Conservation (phyloP, 2,797 vertebrate genomes). For the Parotocinclus haroldoi region DNA sequence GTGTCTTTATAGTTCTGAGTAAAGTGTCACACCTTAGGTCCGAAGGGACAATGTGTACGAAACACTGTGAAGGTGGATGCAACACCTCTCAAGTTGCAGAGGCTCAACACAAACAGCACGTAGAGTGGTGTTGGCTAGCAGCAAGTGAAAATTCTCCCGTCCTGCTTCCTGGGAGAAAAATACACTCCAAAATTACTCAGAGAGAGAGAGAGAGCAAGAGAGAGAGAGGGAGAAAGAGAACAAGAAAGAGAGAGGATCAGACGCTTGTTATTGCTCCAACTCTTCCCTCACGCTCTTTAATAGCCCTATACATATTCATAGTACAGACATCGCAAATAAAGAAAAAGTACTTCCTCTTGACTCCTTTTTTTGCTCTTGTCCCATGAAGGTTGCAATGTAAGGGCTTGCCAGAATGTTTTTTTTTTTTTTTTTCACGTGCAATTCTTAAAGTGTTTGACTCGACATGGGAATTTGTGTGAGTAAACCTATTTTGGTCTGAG, state of each 20-base stretch:
- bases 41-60: constrained; percentile 49
- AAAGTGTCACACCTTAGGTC: constrained; percentile 56
- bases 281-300: no score
- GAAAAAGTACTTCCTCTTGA: constrained; percentile 16
- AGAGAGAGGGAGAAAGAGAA: constrained; percentile 8
- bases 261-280: no score
- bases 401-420: constrained; percentile 33
- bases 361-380: constrained; percentile 27
- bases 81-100: constrained; percentile 59
- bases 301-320: neutral
- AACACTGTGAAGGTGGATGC: constrained; percentile 55
- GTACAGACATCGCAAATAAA: constrained; percentile 41
- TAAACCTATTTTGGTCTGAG: constrained; percentile 53
- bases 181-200: constrained; percentile 48
- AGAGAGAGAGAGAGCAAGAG: constrained; percentile 29
- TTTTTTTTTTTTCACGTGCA: constrained; percentile 30
- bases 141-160: constrained; percentile 58
- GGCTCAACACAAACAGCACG: constrained; percentile 57
- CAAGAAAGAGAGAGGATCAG: neutral
- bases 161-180: constrained; percentile 50
- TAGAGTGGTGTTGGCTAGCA: constrained; percentile 50
- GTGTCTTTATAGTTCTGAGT: constrained; percentile 53
- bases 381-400: constrained; percentile 34
- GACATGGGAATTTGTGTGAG: constrained; percentile 57
- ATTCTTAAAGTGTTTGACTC: constrained; percentile 51